These are phyloP conservation scores for Acleris holmiana DNA, from an alignment of 2,888 invertebrate genomes.

Conservation along the genomic window DNA sequence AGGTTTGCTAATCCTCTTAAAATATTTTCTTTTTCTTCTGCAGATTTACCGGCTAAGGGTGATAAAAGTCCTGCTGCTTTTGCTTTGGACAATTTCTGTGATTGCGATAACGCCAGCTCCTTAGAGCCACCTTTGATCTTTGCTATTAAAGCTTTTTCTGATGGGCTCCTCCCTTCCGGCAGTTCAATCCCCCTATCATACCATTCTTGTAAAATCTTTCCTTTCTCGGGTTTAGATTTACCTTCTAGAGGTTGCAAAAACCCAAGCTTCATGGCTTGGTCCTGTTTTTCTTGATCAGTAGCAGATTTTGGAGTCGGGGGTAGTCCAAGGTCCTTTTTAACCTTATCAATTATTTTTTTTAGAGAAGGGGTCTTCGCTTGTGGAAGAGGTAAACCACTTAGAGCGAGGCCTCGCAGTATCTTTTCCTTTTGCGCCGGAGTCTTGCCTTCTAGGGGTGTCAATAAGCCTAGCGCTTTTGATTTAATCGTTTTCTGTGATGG, in stretches of 20 bases:
- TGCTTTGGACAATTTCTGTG: neutral
- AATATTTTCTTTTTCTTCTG: slow-evolving; percentile 40
- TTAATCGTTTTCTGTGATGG: neutral
- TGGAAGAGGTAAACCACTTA: slow-evolving; percentile 50
- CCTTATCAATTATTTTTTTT: too few relatives aligned
- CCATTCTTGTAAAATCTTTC: neutral
- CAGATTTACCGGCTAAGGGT: slow-evolving; percentile 7
- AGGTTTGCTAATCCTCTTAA: too few relatives aligned
- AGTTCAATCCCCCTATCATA: neutral
- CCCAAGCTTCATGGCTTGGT: neutral
- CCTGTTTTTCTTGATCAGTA: neutral
- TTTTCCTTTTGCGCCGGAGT: slow-evolving; percentile 40
- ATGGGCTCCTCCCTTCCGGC: neutral
- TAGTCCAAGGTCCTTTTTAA: too few relatives aligned
- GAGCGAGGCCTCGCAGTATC: slow-evolving; percentile 36
- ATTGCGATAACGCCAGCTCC: too few relatives aligned
- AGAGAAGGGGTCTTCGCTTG: too few relatives aligned
- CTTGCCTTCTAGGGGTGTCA: slow-evolving; percentile 40
- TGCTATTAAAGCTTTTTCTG: slow-evolving; percentile 16
- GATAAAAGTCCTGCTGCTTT: neutral
- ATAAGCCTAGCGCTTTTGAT: slow-evolving; percentile 18
- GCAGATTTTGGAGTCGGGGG: neutral
- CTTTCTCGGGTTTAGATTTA: neutral
- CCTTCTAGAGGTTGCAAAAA: neutral
- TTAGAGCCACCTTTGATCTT: neutral